phyloP scores from a whole-genome alignment of 92 coral and sea anemone genomes.

The Phenganax marumi region DNA sequence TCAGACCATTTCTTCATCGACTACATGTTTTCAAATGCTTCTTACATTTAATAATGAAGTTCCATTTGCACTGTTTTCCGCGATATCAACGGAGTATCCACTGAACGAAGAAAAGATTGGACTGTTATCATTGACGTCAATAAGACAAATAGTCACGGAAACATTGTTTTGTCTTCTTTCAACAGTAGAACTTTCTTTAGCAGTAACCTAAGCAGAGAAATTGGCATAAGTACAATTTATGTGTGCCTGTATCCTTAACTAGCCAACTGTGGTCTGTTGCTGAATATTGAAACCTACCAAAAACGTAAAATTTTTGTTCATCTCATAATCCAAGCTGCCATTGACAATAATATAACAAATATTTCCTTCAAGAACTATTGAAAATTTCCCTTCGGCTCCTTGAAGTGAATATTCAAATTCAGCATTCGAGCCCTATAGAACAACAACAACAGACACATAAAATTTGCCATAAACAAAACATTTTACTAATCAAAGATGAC shows the following conservation, averaged over 20 bases:
- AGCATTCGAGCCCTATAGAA: conserved; percentile 53
- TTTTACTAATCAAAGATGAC: too few species aligned
- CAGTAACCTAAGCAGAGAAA: conserved; percentile 12
- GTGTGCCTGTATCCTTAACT: not conserved
- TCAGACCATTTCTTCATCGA: not conserved
- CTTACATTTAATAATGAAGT: conserved; percentile 26
- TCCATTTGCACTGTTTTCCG: conserved; percentile 33
- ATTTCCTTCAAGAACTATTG: conserved; percentile 18
- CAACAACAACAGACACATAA: not conserved
- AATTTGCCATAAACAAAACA: too few species aligned
- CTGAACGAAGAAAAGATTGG: conserved; percentile 32
- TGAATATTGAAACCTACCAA: conserved; percentile 8
- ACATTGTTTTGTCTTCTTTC: conserved; percentile 21
- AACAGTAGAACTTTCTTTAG: conserved; percentile 10
- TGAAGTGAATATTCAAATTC: conserved; percentile 33
- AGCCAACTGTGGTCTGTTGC: not conserved
- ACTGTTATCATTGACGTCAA: conserved; percentile 40
- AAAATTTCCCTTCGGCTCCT: conserved; percentile 50
- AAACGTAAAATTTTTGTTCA: conserved; percentile 11
- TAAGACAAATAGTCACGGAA: conserved; percentile 12
- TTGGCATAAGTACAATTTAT: not conserved
- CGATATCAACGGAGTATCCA: conserved; percentile 15
- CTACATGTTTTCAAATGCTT: not conserved
- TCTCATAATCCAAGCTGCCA: conserved; percentile 41
- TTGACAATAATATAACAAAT: conserved; percentile 25